Evolutionary conservation across 2,888 invertebrate genomes (phyloP), one percentile per base, ranked within the genome.

Genomic region (Chrysopilus asiliformis): DNA sequence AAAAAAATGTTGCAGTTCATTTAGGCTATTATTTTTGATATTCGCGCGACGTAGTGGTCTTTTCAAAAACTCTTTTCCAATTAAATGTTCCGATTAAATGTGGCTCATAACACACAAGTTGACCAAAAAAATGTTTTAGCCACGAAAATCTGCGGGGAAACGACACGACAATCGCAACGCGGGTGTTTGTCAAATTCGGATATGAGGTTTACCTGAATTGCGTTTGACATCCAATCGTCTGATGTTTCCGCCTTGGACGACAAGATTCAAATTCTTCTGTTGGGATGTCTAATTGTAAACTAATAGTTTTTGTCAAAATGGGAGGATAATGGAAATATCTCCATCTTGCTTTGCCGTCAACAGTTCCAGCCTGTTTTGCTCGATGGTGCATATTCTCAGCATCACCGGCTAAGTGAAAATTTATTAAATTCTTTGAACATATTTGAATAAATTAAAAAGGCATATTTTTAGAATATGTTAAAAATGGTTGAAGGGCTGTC

Each of bases 321-420:
- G 22, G 13, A 18, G 37, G 31, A 18, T 31, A 29, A 22, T 46
- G 40, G 38, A 55, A 55, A 22, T 8, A 22, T 8, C 10, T 22
- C 7, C 22, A 22, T 8, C 7, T 7, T 22, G 7, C 22, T 10
- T 10, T 22, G 7, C 22, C 22, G 10, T 7, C 7, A 22, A 22
- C 10, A 8, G 22, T 22, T 7, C 10, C 10, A 8, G 7, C 22
- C 22, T 7, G 22, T 22, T 22, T 22, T 22, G 7, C 22, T 22
- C 10, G 22, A 8, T 8, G 10, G 22, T 22, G 7, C 7, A 8
- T 22, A 8, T 10, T 22, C 22, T 22, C 10, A 22, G 10, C 10
- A 22, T 22, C 22, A 22, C 10, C 22, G 7, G 10, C 10, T 8
- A 22, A 22, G 10, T 22, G 10, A 8, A 22, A 22, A 22, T 22